Evolutionary conservation across 2,888 invertebrate genomes (phyloP).

Genomic region (Cephus pulcher): DNA sequence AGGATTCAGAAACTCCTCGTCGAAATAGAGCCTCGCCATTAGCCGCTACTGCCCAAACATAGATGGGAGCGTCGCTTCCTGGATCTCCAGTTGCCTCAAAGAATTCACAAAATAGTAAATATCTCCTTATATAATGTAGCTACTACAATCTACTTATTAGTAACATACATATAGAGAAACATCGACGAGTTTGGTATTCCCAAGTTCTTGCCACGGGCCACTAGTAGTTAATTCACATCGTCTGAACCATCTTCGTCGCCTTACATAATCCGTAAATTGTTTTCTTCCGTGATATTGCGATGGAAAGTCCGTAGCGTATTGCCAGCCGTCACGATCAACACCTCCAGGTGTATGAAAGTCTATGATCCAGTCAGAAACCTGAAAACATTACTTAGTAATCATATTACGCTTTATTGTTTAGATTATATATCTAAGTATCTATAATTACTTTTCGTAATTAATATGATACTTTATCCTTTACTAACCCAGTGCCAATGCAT

Average conservation of each 20-base stretch:
- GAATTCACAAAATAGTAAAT: background rate
- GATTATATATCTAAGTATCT: background rate
- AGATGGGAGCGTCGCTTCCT: slow-evolving; percentile 66
- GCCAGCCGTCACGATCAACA: slow-evolving; percentile 93
- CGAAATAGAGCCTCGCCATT: slow-evolving; percentile 89
- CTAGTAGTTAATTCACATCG: slow-evolving; percentile 84
- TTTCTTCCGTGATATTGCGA: slow-evolving; percentile 87
- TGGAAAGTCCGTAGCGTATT: slow-evolving; percentile 93
- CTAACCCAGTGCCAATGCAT: slow-evolving; percentile 91
- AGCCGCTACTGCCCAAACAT: slow-evolving; percentile 87
- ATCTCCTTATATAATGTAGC: background rate
- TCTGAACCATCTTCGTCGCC: slow-evolving; percentile 86
- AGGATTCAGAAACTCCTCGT: slow-evolving; percentile 78
- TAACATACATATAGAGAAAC: slow-evolving; percentile 78
- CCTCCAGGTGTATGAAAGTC: slow-evolving; percentile 92
- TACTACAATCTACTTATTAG: background rate
- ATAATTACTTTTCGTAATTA: background rate
- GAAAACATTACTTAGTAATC: background rate
- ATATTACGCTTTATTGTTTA: background rate
- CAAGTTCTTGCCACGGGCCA: slow-evolving; percentile 90
- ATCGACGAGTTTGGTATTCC: slow-evolving; percentile 87
- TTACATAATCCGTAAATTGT: slow-evolving; percentile 89
- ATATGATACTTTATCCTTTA: background rate
- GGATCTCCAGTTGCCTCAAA: slow-evolving; percentile 66
- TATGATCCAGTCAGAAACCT: slow-evolving; percentile 91